These are phyloP conservation scores for Bombus breviceps DNA, from an alignment of 1,140 invertebrate species.

Conservation along the genomic window DNA sequence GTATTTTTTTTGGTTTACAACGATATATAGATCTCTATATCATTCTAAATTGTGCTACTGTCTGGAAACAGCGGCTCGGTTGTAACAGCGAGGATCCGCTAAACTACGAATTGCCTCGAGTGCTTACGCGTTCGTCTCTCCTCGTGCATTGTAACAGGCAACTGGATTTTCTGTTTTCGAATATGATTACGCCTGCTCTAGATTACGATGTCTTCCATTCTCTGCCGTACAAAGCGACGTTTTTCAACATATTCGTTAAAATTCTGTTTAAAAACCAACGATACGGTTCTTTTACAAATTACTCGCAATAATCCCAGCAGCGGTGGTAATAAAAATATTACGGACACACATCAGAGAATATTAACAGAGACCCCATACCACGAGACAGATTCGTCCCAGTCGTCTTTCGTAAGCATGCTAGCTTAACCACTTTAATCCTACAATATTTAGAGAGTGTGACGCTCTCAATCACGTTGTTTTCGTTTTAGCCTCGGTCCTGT, in stretches of 20 bases:
- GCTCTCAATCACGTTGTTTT: constrained; percentile 55
- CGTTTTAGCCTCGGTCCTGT: constrained; percentile 80
- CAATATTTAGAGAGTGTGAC: background rate
- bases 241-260: background rate
- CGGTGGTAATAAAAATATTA: background rate
- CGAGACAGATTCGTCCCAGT: background rate
- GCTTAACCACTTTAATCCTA: background rate
- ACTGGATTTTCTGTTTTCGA: constrained; percentile 3
- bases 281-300: background rate
- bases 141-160: background rate
- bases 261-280: background rate
- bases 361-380: background rate
- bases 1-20: background rate
- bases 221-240: background rate
- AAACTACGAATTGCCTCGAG: constrained; percentile 22
- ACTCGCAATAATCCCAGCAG: too few species aligned
- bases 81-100: background rate
- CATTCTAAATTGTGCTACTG: background rate
- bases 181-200: background rate
- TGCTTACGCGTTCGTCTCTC: constrained; percentile 7
- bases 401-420: background rate
- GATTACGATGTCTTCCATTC: background rate
- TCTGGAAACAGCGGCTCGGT: background rate
- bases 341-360: background rate
- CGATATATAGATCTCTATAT: background rate